Percentiles rank a stretch among this genome's conserved stretches.
Evolutionary conservation across 30 jellyfish, hydroid and myxozoan genomes (phyloP).

Genomic region (Morbakka virulenta): DNA sequence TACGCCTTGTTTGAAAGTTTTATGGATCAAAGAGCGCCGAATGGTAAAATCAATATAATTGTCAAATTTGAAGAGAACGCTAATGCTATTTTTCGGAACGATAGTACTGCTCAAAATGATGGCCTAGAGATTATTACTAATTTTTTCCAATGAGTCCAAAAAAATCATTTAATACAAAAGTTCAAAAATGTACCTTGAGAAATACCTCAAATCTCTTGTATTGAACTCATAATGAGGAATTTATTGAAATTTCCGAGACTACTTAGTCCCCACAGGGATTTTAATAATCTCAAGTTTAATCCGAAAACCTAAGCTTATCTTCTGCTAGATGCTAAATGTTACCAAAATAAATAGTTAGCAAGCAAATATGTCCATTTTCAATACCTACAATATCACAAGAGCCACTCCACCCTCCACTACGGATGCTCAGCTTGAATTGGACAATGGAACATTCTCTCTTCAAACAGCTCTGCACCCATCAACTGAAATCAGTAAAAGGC

Average conservation of each 20-base stretch:
- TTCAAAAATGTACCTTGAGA: neutral
- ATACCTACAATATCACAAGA: no score
- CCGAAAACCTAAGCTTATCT: slow-evolving; percentile 25
- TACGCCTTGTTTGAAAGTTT: slow-evolving; percentile 7
- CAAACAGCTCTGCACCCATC: neutral
- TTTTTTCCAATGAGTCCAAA: slow-evolving; percentile 6
- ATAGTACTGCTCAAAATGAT: no score
- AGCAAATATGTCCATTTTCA: neutral
- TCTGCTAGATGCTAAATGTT: neutral
- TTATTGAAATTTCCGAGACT: no score
- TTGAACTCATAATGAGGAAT: slow-evolving; percentile 1
- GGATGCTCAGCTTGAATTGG: slow-evolving; percentile 4
- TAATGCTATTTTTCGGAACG: no score
- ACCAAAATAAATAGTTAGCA: neutral
- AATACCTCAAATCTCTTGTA: neutral
- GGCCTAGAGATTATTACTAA: neutral
- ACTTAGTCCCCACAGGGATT: neutral
- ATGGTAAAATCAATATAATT: slow-evolving; percentile 8
- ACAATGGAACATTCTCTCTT: neutral
- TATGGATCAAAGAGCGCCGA: slow-evolving; percentile 8
- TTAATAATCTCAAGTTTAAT: slow-evolving; percentile 10
- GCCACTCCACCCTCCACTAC: neutral
- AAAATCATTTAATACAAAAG: slow-evolving; percentile 1
- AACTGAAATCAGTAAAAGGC: neutral
- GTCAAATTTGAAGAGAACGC: neutral